Evolutionary conservation across 1,140 invertebrate species (phyloP).

Genomic region (Lepidurus apus): DNA sequence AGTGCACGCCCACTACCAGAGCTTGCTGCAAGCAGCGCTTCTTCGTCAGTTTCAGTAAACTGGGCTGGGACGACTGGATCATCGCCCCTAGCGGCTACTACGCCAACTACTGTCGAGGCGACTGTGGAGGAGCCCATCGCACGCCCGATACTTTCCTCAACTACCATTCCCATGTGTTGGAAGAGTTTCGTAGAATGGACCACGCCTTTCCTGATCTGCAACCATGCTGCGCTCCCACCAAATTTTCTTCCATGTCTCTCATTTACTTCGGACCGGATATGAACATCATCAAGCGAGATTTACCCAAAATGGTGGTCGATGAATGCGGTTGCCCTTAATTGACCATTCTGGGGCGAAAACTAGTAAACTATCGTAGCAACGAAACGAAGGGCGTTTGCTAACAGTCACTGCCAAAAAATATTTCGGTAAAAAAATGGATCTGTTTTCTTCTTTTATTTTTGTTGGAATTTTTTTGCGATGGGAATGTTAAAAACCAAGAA

Average conservation of each 20-base stretch:
- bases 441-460: not conserved
- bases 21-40: conserved; percentile 87
- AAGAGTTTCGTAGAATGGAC: conserved; percentile 74
- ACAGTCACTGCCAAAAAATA: conserved; percentile 1
- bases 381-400: not conserved
- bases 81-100: conserved; percentile 79
- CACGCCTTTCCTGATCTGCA: conserved; percentile 60
- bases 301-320: conserved; percentile 94
- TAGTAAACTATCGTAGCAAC: not conserved
- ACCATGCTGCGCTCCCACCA: conserved; percentile 88
- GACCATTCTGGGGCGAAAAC: not conserved
- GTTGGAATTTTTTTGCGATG: not conserved
- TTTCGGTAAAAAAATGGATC: not conserved
- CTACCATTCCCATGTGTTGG: conserved; percentile 83
- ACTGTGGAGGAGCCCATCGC: conserved; percentile 64
- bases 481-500: not conserved
- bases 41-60: conserved; percentile 80
- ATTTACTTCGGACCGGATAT: conserved; percentile 87
- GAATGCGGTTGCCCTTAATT: conserved; percentile 83
- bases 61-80: conserved; percentile 94
- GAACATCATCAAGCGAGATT: conserved; percentile 85
- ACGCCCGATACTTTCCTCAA: conserved; percentile 77
- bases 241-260: conserved; percentile 84
- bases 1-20: conserved; percentile 66
- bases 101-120: conserved; percentile 89